A percentile compares a stretch with the other conserved stretches of the same genome.
Conservation (phyloP, 2,797 vertebrate species). For the Rousettus madagascariensis region DNA sequence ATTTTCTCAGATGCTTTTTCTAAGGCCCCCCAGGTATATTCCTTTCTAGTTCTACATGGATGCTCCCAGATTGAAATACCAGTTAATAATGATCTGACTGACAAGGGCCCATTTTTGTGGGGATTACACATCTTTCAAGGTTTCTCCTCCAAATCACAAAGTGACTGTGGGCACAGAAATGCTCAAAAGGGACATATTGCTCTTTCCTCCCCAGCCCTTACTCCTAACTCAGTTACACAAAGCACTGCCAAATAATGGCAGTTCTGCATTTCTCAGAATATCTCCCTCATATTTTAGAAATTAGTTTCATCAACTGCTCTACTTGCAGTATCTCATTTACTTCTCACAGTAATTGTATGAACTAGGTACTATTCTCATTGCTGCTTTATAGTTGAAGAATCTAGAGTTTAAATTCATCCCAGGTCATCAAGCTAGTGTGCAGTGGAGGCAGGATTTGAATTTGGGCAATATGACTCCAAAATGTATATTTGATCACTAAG, state of each 20-base stretch:
- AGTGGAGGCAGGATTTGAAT: not conserved
- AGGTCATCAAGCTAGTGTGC: not conserved
- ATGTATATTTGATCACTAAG: not conserved
- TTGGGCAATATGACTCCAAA: not conserved
- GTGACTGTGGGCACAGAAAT: not conserved
- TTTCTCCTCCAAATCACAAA: not conserved
- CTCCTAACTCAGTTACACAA: not conserved
- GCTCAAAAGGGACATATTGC: not conserved
- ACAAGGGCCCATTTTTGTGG: not conserved
- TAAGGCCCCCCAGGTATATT: not conserved
- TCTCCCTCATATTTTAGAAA: not conserved
- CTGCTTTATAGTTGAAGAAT: not conserved
- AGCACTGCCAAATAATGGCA: not conserved
- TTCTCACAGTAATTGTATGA: not conserved
- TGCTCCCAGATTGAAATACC: not conserved
- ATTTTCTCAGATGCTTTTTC: not conserved
- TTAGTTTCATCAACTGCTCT: not conserved
- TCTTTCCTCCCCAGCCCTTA: not conserved
- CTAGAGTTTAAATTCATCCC: not conserved
- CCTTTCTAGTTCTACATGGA: not conserved
- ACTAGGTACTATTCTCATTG: not conserved
- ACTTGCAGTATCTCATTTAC: not conserved
- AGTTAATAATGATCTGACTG: not conserved
- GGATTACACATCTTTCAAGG: not conserved
- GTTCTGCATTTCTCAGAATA: not conserved